Evolutionary conservation across 2,113 vertebrate genomes (phyloP).

Genomic region (Cynopterus brachyotis): DNA sequence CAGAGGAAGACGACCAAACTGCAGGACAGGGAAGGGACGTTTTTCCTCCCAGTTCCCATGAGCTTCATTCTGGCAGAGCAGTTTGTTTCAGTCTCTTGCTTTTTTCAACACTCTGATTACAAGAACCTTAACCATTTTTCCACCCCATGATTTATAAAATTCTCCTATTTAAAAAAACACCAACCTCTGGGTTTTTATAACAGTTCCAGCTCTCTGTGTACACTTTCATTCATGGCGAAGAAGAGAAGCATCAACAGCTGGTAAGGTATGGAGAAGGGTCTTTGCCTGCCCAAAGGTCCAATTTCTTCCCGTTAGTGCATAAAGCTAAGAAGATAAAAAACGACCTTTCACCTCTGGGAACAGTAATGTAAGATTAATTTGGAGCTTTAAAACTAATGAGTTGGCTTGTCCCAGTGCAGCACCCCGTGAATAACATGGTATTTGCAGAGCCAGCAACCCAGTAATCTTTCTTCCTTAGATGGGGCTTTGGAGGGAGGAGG

Average conservation of each 20-base stretch:
- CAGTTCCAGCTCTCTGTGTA: not conserved
- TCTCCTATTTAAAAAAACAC: not conserved
- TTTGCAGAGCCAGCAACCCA: not conserved
- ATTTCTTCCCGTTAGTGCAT: not conserved
- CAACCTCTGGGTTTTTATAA: not conserved
- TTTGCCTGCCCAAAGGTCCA: slow-evolving; percentile 2
- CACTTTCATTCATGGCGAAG: not conserved
- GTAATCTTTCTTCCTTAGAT: not conserved
- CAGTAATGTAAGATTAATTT: slow-evolving; percentile 56
- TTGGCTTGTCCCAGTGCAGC: not conserved
- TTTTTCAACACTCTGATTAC: not conserved
- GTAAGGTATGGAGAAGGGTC: not conserved
- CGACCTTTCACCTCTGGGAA: slow-evolving; percentile 42
- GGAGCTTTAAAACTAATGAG: slow-evolving; percentile 48
- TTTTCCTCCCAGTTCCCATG: not conserved
- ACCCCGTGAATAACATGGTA: not conserved
- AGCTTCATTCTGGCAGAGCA: not conserved
- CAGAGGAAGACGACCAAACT: not conserved
- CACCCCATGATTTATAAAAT: not conserved
- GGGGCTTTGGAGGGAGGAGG: not conserved
- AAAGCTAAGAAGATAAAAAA: slow-evolving; percentile 54
- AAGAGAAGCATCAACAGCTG: not conserved
- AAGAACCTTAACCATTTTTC: not conserved
- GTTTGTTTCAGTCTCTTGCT: not conserved
- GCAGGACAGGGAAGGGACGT: not conserved